Percentiles rank a stretch among this genome's conserved stretches.
These are phyloP conservation scores for Acronicta psi DNA, from an alignment of 2,888 invertebrate genomes.

Conservation along the genomic window DNA sequence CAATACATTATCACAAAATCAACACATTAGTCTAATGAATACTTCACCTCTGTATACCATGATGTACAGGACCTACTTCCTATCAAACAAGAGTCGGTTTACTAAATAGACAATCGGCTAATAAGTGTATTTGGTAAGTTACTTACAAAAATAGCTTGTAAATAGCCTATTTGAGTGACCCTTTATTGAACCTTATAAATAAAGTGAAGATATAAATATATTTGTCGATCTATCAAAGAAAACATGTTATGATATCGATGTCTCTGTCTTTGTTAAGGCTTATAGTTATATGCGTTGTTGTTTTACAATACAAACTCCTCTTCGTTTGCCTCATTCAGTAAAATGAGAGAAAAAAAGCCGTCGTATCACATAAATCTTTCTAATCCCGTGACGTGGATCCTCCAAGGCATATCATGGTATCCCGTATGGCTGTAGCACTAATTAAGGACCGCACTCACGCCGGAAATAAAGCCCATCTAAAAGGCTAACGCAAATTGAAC, in stretches of 20 bases:
- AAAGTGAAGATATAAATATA: no score
- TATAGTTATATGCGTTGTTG: no score
- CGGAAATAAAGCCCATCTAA: slow-evolving; percentile 64
- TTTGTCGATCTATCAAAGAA: no score
- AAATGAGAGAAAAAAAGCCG: background rate
- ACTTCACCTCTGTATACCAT: slow-evolving; percentile 24
- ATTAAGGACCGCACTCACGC: slow-evolving; percentile 48
- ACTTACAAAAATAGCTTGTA: slow-evolving; percentile 6
- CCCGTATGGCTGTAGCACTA: slow-evolving; percentile 39
- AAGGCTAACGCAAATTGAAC: slow-evolving; percentile 63
- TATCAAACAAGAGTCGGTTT: slow-evolving; percentile 36
- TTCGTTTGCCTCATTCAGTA: no score
- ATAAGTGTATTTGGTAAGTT: slow-evolving; percentile 19
- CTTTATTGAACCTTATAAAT: no score
- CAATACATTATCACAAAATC: slow-evolving; percentile 35
- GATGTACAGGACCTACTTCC: slow-evolving; percentile 19
- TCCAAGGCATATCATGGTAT: slow-evolving; percentile 18
- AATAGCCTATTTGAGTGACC: no score
- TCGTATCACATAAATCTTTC: background rate
- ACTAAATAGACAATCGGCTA: slow-evolving; percentile 28
- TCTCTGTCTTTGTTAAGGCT: no score
- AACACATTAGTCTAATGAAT: slow-evolving; percentile 51
- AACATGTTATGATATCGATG: no score
- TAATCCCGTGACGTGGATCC: slow-evolving; percentile 3
- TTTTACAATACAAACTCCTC: no score